A percentile compares a stretch with the other conserved stretches of the same genome.
phyloP scores from a whole-genome alignment of 2,113 vertebrate genomes.

The Gymnorhina tibicen region DNA sequence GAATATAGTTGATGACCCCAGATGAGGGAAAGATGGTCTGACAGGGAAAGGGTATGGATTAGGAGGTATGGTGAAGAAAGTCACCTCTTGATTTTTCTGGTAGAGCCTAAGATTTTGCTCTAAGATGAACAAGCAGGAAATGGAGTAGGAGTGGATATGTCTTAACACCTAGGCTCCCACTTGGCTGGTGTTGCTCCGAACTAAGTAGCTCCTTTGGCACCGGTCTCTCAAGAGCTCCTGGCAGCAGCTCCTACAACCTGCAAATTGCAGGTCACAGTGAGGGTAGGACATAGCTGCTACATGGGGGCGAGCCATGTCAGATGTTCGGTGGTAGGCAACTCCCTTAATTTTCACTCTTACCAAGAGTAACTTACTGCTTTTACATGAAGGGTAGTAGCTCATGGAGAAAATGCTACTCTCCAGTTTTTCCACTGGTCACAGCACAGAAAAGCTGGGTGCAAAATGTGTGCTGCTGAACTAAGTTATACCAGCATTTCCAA shows the following conservation, averaged over 20 bases:
- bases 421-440: background rate
- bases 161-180: background rate
- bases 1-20: background rate
- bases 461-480: background rate
- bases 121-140: background rate
- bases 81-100: background rate
- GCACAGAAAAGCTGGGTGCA: background rate
- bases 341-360: background rate
- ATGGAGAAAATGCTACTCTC: background rate
- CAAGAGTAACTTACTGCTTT: background rate
- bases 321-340: background rate
- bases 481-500: background rate
- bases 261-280: background rate
- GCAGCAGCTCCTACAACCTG: background rate
- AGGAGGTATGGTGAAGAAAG: background rate
- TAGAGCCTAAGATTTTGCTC: background rate
- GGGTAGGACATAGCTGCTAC: background rate
- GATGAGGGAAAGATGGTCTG: background rate
- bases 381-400: background rate
- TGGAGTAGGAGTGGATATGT: background rate
- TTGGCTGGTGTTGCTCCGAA: background rate
- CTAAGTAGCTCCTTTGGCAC: background rate
- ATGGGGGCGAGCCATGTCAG: fast-evolving
- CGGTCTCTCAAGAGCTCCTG: background rate
- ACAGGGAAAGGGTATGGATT: background rate